These are phyloP conservation scores for Vanessa atalanta DNA, from an alignment of 1,140 invertebrate species.

Conservation along the genomic window DNA sequence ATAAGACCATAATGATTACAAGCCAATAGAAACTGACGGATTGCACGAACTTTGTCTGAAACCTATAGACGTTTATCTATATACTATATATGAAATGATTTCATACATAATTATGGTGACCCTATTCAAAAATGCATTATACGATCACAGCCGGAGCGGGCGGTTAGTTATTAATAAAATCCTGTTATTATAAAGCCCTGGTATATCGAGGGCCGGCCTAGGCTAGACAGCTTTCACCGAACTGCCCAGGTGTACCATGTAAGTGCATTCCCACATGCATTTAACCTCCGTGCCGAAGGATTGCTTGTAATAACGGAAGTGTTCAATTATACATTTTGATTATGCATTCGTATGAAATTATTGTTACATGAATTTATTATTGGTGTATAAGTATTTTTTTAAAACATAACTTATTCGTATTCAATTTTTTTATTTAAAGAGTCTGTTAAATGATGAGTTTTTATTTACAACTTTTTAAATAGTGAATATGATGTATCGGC, in stretches of 20 bases:
- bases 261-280: slow-evolving; percentile 21
- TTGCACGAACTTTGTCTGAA: too few species aligned
- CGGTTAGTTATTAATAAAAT: slow-evolving; percentile 39
- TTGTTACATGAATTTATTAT: not conserved
- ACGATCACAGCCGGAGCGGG: slow-evolving; percentile 23
- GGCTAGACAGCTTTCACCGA: slow-evolving; percentile 43
- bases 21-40: too few species aligned
- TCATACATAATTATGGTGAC: slow-evolving; percentile 21
- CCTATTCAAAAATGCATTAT: slow-evolving; percentile 33
- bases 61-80: too few species aligned
- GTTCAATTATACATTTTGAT: slow-evolving; percentile 26
- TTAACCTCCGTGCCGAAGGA: slow-evolving; percentile 16
- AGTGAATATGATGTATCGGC: too few species aligned
- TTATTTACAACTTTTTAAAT: too few species aligned
- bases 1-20: too few species aligned
- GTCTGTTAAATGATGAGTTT: too few species aligned
- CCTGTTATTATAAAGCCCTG: slow-evolving; percentile 35
- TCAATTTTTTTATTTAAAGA: too few species aligned
- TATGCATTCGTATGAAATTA: slow-evolving; percentile 7
- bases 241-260: slow-evolving; percentile 33
- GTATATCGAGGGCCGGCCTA: slow-evolving; percentile 41
- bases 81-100: not conserved
- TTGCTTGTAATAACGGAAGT: slow-evolving; percentile 23
- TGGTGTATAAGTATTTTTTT: slow-evolving; percentile 6
- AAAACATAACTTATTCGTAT: not conserved